phyloP scores from a whole-genome alignment of 2,113 vertebrate species.

The Dipodomys ordii region DNA sequence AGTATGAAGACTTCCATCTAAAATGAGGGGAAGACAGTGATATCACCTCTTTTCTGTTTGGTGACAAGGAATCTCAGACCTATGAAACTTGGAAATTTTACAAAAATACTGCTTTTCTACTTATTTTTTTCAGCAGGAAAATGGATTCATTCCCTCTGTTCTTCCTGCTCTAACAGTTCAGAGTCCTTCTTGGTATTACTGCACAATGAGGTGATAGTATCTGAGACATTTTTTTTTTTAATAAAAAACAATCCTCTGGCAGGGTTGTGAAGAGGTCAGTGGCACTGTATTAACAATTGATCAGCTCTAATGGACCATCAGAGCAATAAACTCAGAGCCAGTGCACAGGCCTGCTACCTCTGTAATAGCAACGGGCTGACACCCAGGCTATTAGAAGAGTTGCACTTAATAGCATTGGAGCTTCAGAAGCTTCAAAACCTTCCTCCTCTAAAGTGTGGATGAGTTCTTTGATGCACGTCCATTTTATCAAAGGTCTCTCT shows the following conservation, averaged over 20 bases:
- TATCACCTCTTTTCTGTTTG: not conserved
- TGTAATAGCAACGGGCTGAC: constrained; percentile 84
- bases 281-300: constrained; percentile 91
- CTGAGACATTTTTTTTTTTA: constrained; percentile 85
- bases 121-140: not conserved
- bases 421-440: constrained; percentile 64
- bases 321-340: constrained; percentile 86
- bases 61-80: not conserved
- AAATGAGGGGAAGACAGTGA: not conserved
- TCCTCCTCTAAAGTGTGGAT: constrained; percentile 46
- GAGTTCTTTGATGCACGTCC: constrained; percentile 47
- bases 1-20: not conserved
- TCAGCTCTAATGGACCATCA: constrained; percentile 90
- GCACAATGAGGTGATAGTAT: constrained; percentile 83
- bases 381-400: constrained; percentile 81
- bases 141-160: constrained; percentile 10
- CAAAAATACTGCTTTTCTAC: not conserved
- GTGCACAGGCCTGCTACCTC: constrained; percentile 84
- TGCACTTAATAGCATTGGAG: constrained; percentile 57
- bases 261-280: constrained; percentile 85
- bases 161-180: constrained; percentile 41
- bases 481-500: constrained; percentile 55
- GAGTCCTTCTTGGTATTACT: constrained; percentile 77
- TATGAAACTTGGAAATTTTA: not conserved
- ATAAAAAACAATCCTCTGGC: constrained; percentile 84